A percentile compares a stretch with the other conserved stretches of the same genome.
Conservation (phyloP, 2,888 invertebrate genomes). For the Polydrusus tereticollis region DNA sequence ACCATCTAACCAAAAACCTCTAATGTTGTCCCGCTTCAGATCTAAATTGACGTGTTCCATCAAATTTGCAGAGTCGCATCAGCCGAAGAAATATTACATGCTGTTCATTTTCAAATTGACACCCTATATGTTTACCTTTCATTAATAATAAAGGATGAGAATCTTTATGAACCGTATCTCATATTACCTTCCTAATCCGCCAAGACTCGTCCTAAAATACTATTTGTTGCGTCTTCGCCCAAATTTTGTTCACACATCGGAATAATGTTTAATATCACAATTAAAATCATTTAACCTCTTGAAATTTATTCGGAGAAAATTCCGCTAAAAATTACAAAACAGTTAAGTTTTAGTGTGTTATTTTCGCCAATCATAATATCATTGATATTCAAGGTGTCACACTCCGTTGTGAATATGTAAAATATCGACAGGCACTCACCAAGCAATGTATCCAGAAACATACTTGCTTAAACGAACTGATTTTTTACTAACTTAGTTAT, state of each 20-base stretch:
- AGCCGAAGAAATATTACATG: no score
- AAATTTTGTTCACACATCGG: neutral
- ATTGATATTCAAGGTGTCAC: slow-evolving; percentile 29
- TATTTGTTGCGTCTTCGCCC: no score
- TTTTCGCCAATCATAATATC: slow-evolving; percentile 16
- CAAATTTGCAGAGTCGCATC: no score
- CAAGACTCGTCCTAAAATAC: no score
- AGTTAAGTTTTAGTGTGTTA: slow-evolving; percentile 22
- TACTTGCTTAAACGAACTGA: neutral
- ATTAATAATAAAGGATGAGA: no score
- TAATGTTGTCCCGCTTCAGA: no score
- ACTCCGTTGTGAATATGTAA: slow-evolving; percentile 25
- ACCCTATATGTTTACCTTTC: no score
- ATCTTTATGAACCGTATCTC: no score
- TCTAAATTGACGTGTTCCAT: no score
- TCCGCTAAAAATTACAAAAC: slow-evolving; percentile 25
- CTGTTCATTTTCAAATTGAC: no score
- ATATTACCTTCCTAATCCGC: no score
- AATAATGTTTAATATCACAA: neutral
- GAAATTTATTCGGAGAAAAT: slow-evolving; percentile 33
- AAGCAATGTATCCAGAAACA: neutral
- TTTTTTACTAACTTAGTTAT: neutral
- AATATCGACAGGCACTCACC: slow-evolving; percentile 15
- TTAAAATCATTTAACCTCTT: slow-evolving; percentile 9
- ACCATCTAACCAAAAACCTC: no score